Evolutionary conservation across 2,888 invertebrate genomes (phyloP), one percentile per base, ranked within the genome.

Genomic region (Scaptomyza cyrtandrae): DNA sequence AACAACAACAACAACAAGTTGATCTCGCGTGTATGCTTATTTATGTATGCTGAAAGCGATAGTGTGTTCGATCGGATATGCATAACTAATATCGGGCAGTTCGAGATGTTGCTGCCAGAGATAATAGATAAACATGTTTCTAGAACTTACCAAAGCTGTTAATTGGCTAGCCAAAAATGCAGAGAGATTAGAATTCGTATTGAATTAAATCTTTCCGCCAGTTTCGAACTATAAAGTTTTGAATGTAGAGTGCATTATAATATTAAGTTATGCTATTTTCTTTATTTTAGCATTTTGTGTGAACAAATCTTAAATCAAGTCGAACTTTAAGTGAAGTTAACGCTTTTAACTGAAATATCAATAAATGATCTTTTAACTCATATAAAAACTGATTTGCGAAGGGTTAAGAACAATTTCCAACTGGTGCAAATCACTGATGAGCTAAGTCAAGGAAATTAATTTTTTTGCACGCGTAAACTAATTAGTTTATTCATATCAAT

Each of bases 91-190:
- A 16, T 6, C 16, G 39, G 39, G 13, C 11, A 27, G 9, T 5
- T 7, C 0, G 16, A 35, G 27, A 24, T 16, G 46, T 29, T n/a
- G n/a, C n/a, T n/a, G n/a, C n/a, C n/a, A n/a, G n/a, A 5, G 58
- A 43, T 43, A 58, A 44, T 59, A 44, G 33, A 35, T n/a, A 53
- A 44, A 59, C 62, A 48, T 10, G 59, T 58, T 33, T 43, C 13
- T 11, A 41, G 29, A 50, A 31, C 58, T 50, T 41, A 9, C 11
- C 3, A 35, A 13, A 37, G 27, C 13, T 59, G 49, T n/a, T 59
- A 62, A 62, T 50, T 62, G 29, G 19, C 14, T 6, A 27, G 27
- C 27, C 19, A 19, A 27, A 6, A 29, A 29, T 29, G 7, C 29
- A 29, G 27, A 16, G 13, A 11, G 14, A 33, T 9, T 19, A 33